These are phyloP conservation scores for Apodemus sylvaticus DNA, from an alignment of 2,113 vertebrate genomes.

Conservation along the genomic window DNA sequence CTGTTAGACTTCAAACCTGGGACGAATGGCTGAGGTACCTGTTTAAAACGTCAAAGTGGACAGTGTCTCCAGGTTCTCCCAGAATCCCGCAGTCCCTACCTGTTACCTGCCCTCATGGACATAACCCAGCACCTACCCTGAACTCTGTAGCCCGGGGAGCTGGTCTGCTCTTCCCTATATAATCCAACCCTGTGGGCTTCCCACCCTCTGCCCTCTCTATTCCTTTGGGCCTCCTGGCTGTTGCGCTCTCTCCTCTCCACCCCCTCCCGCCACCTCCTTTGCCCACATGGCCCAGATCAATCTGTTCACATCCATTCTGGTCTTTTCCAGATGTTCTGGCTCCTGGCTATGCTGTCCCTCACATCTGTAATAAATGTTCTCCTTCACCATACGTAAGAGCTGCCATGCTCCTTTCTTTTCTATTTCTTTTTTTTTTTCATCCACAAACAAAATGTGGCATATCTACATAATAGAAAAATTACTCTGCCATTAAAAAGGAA, in stretches of 20 bases:
- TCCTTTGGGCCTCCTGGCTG: not conserved
- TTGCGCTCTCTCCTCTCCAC: not conserved
- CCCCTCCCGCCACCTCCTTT: not conserved
- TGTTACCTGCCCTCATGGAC: not conserved
- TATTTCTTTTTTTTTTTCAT: not conserved
- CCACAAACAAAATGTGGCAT: not conserved
- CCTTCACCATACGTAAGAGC: not conserved
- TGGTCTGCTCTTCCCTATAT: not conserved
- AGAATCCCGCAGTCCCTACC: not conserved
- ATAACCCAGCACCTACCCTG: not conserved
- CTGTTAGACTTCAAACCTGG: not conserved
- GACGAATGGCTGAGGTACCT: not conserved
- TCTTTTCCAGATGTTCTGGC: not conserved
- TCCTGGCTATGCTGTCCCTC: not conserved
- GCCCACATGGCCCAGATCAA: not conserved
- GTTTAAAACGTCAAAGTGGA: not conserved
- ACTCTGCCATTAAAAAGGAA: slow-evolving; percentile 34
- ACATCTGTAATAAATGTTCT: not conserved
- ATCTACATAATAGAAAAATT: not conserved
- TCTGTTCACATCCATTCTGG: not conserved
- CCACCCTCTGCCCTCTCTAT: not conserved
- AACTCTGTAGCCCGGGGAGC: not conserved
- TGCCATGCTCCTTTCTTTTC: not conserved
- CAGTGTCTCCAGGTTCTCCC: not conserved
- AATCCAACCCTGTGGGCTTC: not conserved